These are phyloP conservation scores for Fregata magnificens DNA, from an alignment of 2,113 vertebrate genomes.

Conservation along the genomic window DNA sequence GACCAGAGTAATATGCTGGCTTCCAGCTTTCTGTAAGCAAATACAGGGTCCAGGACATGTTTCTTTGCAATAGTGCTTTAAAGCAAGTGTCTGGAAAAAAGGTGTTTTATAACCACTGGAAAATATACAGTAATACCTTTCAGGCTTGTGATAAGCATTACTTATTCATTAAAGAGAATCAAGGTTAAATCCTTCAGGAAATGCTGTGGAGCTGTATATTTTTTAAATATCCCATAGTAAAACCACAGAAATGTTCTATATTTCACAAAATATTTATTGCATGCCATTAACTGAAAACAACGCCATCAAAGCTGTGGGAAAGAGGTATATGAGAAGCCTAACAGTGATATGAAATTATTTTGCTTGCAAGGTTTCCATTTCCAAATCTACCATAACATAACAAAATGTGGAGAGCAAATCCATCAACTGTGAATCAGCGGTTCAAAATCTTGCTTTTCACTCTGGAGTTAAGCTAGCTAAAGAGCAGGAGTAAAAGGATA, in stretches of 20 bases:
- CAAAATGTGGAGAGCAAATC: not conserved
- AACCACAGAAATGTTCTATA: not conserved
- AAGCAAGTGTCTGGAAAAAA: slow-evolving; percentile 3
- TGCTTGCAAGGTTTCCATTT: not conserved
- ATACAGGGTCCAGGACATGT: not conserved
- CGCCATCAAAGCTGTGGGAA: not conserved
- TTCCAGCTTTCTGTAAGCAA: not conserved
- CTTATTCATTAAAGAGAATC: not conserved
- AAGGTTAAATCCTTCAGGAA: slow-evolving; percentile 36
- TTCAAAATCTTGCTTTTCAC: not conserved
- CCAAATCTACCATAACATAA: not conserved
- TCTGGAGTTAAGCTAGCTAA: not conserved
- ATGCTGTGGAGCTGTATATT: not conserved
- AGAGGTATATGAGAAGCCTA: not conserved
- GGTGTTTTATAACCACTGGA: slow-evolving; percentile 19
- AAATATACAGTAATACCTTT: not conserved
- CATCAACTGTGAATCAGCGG: not conserved
- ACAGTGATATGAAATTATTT: not conserved
- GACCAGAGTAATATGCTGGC: not conserved
- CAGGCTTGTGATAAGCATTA: not conserved
- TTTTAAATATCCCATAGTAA: not conserved
- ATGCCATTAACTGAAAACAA: slow-evolving; percentile 29
- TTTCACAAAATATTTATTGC: slow-evolving; percentile 42
- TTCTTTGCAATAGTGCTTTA: not conserved
- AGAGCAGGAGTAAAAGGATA: not conserved